phyloP scores from a whole-genome alignment of 2,797 vertebrate species.

The Harpagifer antarcticus region DNA sequence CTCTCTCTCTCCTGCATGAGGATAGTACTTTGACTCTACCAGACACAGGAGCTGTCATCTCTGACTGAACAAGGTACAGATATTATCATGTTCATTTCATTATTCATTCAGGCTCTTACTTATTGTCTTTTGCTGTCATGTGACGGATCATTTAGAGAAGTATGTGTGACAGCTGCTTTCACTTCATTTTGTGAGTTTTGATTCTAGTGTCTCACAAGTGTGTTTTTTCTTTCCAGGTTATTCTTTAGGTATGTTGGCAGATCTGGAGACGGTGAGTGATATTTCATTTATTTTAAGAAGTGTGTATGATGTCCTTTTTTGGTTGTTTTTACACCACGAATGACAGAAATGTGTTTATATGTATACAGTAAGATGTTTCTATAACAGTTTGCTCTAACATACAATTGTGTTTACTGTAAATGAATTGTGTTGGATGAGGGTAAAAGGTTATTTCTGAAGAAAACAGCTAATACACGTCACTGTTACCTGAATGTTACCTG shows the following conservation, averaged over 20 bases:
- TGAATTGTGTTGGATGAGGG: not conserved
- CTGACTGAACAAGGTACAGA: constrained; percentile 56
- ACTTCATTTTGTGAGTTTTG: constrained; percentile 30
- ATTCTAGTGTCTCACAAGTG: constrained; percentile 23
- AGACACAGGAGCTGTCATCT: not conserved
- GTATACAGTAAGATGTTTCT: not conserved
- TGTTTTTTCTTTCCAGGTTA: constrained; percentile 56
- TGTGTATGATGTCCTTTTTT: not conserved
- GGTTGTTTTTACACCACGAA: not conserved
- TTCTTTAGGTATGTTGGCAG: constrained; percentile 69
- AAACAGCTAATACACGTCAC: constrained; percentile 1
- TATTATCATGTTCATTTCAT: not conserved
- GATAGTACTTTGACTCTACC: constrained; percentile 35
- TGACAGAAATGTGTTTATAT: not conserved
- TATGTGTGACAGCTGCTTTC: constrained; percentile 50
- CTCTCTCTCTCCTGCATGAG: constrained; percentile 33
- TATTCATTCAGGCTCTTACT: not conserved
- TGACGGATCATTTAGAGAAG: constrained; percentile 21
- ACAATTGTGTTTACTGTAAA: not conserved
- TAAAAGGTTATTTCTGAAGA: constrained; percentile 2
- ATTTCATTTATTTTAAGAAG: constrained; percentile 12
- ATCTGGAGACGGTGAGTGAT: constrained; percentile 79
- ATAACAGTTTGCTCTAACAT: not conserved
- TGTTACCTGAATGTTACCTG: constrained; percentile 44
- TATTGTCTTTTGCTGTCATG: constrained; percentile 2